Conservation (phyloP, 2,888 invertebrate genomes). For the Malthinus flaveolus region DNA sequence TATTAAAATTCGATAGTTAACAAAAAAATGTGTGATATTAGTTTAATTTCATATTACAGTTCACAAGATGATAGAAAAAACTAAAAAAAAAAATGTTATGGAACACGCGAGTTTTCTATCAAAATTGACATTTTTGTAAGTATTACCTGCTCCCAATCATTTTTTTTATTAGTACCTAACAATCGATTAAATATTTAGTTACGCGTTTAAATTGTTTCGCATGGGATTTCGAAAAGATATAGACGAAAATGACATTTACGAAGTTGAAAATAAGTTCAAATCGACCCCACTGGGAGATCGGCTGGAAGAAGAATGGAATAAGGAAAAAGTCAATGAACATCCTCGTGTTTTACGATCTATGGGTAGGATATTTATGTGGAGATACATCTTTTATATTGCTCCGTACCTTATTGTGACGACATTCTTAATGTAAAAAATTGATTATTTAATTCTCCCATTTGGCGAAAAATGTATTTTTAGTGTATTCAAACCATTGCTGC, state of each 20-base stretch:
- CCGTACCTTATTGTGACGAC: background rate
- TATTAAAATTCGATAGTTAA: too few species aligned
- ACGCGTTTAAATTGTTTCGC: background rate
- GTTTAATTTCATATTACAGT: too few species aligned
- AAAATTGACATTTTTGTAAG: slow-evolving; percentile 4
- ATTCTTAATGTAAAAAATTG: background rate
- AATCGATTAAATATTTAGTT: background rate
- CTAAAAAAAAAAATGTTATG: background rate
- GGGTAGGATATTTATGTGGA: background rate
- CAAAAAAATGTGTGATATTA: too few species aligned
- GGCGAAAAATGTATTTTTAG: background rate
- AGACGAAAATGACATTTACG: background rate
- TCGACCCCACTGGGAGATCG: background rate
- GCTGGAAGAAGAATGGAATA: background rate
- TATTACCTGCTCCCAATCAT: background rate
- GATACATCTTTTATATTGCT: background rate
- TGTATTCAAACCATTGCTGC: background rate
- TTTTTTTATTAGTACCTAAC: background rate
- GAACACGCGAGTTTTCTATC: background rate
- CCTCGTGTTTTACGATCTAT: background rate
- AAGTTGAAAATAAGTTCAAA: background rate
- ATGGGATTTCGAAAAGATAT: slow-evolving; percentile 5
- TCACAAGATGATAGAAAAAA: too few species aligned
- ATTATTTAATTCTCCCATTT: background rate
- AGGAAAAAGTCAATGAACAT: background rate